Base-by-base conservation (phyloP, 2,113 vertebrate species). In the Erythrocercus mccallii region DNA sequence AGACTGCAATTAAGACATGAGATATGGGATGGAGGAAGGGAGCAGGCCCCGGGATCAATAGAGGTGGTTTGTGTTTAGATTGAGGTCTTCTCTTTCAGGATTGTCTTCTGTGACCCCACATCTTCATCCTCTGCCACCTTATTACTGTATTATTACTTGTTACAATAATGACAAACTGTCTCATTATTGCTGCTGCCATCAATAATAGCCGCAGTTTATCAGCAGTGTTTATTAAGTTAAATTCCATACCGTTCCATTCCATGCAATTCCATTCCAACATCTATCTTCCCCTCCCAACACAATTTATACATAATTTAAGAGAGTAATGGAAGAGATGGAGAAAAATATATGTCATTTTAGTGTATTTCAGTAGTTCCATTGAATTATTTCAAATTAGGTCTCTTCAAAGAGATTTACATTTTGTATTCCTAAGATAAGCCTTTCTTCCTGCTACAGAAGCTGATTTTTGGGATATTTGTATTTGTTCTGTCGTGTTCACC, bases 141-240 rank as follows among this genome's bases (percentile, higher is more conserved):
- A 86, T 95, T 90, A 94, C 81, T 70, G 88, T 53, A 37, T 93
- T 95, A 93, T 88, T 92, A 81, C 81, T 94, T 91, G 51, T 86
- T 85, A 40, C 61, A 77, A 28, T 94, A 81, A 91, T 72, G 94
- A 87, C 60, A 89, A 80, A 93, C 51, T 44, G 56, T 92, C 92
- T 91, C 76, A 72, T 95, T 95, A 95, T 40, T 58, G 60, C 88
- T 77, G 64, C 68, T 61, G 21, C 73, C 77, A 78, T 94, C 86
- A 86, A 84, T 92, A 94, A 81, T 4, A 81, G 88, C 80, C 74
- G 82, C 87, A 60, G 35, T 37, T 60, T 60, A 60, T 60, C 57
- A 60, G n/a, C 57, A 37, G 57, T 60, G 57, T 60, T 60, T 60
- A 60, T 60, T 60, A 60, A 60, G n/a, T 37, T 60, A 37, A 60